phyloP scores from a whole-genome alignment of 2,113 vertebrate species.

The Ia io region DNA sequence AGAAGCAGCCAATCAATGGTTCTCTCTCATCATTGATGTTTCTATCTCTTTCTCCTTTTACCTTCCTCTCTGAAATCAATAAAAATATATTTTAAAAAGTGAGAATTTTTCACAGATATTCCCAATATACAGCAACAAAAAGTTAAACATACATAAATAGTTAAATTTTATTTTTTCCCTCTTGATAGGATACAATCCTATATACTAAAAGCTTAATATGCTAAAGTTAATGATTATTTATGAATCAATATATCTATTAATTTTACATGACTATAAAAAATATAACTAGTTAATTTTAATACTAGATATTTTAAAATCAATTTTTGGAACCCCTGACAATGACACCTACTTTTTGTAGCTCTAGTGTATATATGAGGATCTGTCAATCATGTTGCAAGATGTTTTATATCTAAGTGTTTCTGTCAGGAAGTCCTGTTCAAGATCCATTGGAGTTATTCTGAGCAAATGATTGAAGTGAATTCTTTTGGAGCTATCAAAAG shows the following conservation, averaged over 20 bases:
- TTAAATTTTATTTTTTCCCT: not conserved
- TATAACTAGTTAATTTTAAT: constrained; percentile 49
- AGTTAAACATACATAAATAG: not conserved
- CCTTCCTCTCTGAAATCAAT: too few relatives aligned
- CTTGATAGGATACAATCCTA: not conserved
- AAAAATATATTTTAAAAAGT: too few relatives aligned
- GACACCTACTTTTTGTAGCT: constrained; percentile 72
- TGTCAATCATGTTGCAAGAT: constrained; percentile 72
- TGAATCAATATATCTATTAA: constrained; percentile 52
- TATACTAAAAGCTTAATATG: too few relatives aligned
- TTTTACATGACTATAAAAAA: constrained; percentile 61
- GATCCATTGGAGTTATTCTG: constrained; percentile 55
- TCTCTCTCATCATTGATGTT: too few relatives aligned
- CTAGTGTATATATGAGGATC: constrained; percentile 66
- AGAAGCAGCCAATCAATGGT: too few relatives aligned
- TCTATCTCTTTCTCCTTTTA: too few relatives aligned
- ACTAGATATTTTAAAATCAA: constrained; percentile 64
- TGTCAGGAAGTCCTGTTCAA: constrained; percentile 72
- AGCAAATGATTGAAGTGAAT: constrained; percentile 71
- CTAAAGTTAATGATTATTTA: constrained; percentile 32
- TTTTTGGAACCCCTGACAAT: constrained; percentile 55
- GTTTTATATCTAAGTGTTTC: constrained; percentile 69
- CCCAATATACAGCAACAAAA: not conserved
- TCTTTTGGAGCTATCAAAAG: constrained; percentile 56
- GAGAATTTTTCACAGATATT: not conserved